phyloP scores from a whole-genome alignment of 2,888 invertebrate genomes.

The Electrophaes corylata region DNA sequence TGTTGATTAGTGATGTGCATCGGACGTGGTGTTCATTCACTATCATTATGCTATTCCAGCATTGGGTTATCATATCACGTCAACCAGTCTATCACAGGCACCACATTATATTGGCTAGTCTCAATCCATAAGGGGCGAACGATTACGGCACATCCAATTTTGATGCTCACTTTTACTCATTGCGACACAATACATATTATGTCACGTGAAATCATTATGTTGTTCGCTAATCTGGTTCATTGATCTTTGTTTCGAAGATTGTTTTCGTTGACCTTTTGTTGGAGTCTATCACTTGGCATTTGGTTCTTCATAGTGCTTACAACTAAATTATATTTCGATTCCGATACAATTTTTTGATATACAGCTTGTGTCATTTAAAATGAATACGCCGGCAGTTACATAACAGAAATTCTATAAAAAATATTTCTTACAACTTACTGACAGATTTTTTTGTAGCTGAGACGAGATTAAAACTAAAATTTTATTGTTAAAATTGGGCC shows the following conservation, averaged over 20 bases:
- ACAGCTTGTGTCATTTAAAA: too few species aligned
- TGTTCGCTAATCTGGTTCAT: slow-evolving; percentile 20
- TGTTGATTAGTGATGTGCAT: slow-evolving; percentile 21
- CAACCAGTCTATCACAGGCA: slow-evolving; percentile 42
- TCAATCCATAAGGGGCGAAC: slow-evolving; percentile 51
- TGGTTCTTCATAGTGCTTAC: neutral
- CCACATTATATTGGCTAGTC: slow-evolving; percentile 37
- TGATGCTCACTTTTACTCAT: slow-evolving; percentile 71
- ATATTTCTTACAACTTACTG: too few species aligned
- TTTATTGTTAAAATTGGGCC: too few species aligned
- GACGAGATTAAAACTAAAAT: too few species aligned
- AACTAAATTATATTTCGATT: too few species aligned
- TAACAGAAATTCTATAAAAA: too few species aligned
- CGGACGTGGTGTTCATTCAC: slow-evolving; percentile 30
- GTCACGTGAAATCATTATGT: slow-evolving; percentile 51
- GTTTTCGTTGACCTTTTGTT: slow-evolving; percentile 5
- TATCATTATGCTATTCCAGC: slow-evolving; percentile 17
- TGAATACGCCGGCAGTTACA: too few species aligned
- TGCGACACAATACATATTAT: slow-evolving; percentile 58
- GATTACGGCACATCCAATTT: slow-evolving; percentile 58
- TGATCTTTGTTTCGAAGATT: slow-evolving; percentile 14
- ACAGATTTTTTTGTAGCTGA: too few species aligned
- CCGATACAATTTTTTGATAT: too few species aligned
- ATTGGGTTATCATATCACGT: slow-evolving; percentile 48
- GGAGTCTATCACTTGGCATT: neutral